Base-by-base conservation (phyloP, 2,113 vertebrate species). In the Strix uralensis region DNA sequence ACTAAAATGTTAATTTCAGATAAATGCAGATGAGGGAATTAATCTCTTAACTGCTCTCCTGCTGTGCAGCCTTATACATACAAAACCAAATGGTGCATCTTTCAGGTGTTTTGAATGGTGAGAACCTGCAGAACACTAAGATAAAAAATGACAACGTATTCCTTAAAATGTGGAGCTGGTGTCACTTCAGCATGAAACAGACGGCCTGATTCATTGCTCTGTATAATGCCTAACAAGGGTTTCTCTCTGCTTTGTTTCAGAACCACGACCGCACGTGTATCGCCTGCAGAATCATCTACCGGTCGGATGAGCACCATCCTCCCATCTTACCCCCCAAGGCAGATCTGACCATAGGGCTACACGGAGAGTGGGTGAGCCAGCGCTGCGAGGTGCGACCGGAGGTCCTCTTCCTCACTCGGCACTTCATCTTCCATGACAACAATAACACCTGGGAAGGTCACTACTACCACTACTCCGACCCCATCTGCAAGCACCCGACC, bases 391-490 rank as follows among this genome's bases (percentile, higher is more conserved):
- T 99, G 17, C 99, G 99, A 10, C 99, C 99, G 0, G 99, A 99
- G 92, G 99, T 99, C 38, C 99, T 99, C 90, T 99, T 99, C 97
- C 99, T 99, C 92, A 99, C 99, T 2, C 98, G 99, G 19, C 99
- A 99, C 97, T 99, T 99, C 97, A 96, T 99, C 97, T 99, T 99
- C 98, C 99, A 99, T 0, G 99, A 99, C 97, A 99, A 99, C 97
- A 99, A 99, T 96, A 98, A 99, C 97, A 99, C 99, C 55, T 99
- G 99, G 99, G 99, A 99, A 93, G 99, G 99, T 4, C 98, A 99
- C 97, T 99, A 99, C 97, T 99, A 99, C 97, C 99, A 99, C 97
- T 99, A 99, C 98, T 99, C 99, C 0, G 99, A 99, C 97, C 99
- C 99, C 7, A 98, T 99, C 96, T 99, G 99, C 97, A 99, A 99